phyloP scores from a whole-genome alignment of 2,888 invertebrate genomes.

The Cetonia aurata region DNA sequence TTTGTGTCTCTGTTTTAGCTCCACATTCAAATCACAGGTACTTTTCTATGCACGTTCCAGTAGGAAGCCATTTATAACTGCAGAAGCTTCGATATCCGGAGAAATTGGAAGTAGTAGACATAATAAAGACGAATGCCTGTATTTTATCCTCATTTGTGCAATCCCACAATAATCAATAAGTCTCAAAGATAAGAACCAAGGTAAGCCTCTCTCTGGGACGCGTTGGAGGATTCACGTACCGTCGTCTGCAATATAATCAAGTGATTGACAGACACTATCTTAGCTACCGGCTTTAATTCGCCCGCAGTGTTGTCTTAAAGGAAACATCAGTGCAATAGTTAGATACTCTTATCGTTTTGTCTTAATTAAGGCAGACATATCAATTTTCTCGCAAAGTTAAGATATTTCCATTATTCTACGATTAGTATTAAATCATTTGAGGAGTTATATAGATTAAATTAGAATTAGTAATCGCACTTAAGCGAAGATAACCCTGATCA shows the following conservation, averaged over 20 bases:
- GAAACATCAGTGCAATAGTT: constrained; percentile 18
- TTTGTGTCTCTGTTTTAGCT: too few relatives aligned
- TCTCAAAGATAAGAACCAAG: constrained; percentile 27
- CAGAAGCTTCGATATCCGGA: background rate
- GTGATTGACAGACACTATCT: constrained; percentile 49
- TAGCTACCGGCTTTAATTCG: constrained; percentile 41
- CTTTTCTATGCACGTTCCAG: too few relatives aligned
- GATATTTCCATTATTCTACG: constrained; percentile 22
- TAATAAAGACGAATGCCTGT: constrained; percentile 36
- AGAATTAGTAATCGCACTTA: too few relatives aligned
- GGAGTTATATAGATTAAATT: too few relatives aligned
- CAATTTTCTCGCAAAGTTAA: constrained; percentile 45
- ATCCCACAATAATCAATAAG: constrained; percentile 42
- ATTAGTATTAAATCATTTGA: too few relatives aligned
- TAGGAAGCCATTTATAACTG: too few relatives aligned
- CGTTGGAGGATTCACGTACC: constrained; percentile 13
- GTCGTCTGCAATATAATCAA: constrained; percentile 32
- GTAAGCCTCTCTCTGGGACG: constrained; percentile 12
- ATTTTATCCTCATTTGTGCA: constrained; percentile 47
- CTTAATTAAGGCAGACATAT: constrained; percentile 47
- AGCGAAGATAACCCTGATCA: too few relatives aligned
- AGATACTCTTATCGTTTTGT: constrained; percentile 41
- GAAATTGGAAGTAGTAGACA: constrained; percentile 23
- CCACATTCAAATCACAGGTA: too few relatives aligned
- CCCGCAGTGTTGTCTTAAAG: constrained; percentile 39